Percentiles rank a stretch among this genome's conserved stretches.
phyloP scores from a whole-genome alignment of 2,888 invertebrate genomes.

The Clistopyga incitator region DNA sequence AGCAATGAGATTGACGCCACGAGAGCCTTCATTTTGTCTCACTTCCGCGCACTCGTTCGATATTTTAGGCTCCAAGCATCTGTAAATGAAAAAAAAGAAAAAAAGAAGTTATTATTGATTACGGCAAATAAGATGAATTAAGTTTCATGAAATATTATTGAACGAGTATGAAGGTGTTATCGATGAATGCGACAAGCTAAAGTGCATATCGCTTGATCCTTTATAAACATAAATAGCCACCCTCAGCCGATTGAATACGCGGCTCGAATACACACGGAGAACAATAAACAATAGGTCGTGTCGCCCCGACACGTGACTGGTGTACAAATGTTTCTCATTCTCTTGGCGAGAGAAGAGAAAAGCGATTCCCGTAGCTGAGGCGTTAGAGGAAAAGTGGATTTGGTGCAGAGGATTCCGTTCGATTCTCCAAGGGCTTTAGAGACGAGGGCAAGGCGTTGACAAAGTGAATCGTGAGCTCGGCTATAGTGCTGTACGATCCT shows the following conservation, averaged over 20 bases:
- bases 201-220: conserved; percentile 45
- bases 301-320: conserved; percentile 58
- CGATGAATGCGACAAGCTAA: conserved; percentile 23
- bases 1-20: conserved; percentile 73
- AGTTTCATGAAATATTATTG: neutral
- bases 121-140: neutral
- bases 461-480: conserved; percentile 60
- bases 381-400: conserved; percentile 70
- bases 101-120: neutral
- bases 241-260: conserved; percentile 55
- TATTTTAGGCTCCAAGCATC: conserved; percentile 68
- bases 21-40: conserved; percentile 78
- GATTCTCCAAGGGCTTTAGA: conserved; percentile 59
- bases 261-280: conserved; percentile 31
- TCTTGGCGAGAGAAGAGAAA: conserved; percentile 8
- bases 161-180: neutral
- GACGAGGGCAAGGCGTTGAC: conserved; percentile 50
- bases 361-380: conserved; percentile 48
- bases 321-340: conserved; percentile 57
- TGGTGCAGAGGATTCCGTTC: conserved; percentile 70
- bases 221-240: conserved; percentile 56
- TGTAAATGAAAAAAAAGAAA: conserved; percentile 59
- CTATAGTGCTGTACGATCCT: conserved; percentile 24
- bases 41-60: conserved; percentile 43
- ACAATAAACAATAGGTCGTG: conserved; percentile 65